Evolutionary conservation across 35 echinoderm and acorn worm genomes (phyloP), one percentile per base, ranked within the genome.

Genomic region (Apostichopus californicus): DNA sequence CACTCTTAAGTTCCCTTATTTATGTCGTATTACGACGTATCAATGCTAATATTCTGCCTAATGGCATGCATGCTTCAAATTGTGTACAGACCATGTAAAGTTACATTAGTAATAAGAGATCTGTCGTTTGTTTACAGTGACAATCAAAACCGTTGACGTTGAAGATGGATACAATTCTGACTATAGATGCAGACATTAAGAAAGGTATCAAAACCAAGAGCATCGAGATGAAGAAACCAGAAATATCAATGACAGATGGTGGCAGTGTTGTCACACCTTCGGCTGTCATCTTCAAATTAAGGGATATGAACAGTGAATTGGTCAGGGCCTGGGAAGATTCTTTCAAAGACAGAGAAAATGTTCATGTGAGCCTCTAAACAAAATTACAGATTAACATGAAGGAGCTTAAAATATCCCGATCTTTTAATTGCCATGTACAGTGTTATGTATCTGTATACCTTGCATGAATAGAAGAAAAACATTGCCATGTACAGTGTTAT

Each of bases 271-370:
- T 79, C 56, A 93, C 61, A 87, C 87, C 93, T 24, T 93, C 96
- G 52, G 82, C 92, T 63, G 97, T 98, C 54, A 86, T 90, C 26
- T 98, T 88, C 83, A 94, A 93, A 65, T 86, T 98, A 54, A 91
- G 97, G 65, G 97, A 98, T 66, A 94, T 98, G 17, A 98, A 98
- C 83, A 94, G 90, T 57, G 93, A 96, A 18, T 77, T 98, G 23
- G 97, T 98, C 6, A 72, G 91, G 22, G 93, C 97, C 1, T 98
- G 97, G 97, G 80, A 92, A 84, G 93, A 96, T 55, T 87, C 77
- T 21, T 98, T 98, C 81, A 87, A 87, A 56, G 93, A 90, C 7
- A 89, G 88, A 89, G 92, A 96, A 57, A 90, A 93, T 88, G 95
- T 98, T 64, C 78, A 91, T 90, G 97, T 98, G 93, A 83, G 94